Evolutionary conservation across 30 jellyfish, hydroid and myxozoan genomes (phyloP), one percentile per base, ranked within the genome.

Genomic region (Hydractinia echinata): DNA sequence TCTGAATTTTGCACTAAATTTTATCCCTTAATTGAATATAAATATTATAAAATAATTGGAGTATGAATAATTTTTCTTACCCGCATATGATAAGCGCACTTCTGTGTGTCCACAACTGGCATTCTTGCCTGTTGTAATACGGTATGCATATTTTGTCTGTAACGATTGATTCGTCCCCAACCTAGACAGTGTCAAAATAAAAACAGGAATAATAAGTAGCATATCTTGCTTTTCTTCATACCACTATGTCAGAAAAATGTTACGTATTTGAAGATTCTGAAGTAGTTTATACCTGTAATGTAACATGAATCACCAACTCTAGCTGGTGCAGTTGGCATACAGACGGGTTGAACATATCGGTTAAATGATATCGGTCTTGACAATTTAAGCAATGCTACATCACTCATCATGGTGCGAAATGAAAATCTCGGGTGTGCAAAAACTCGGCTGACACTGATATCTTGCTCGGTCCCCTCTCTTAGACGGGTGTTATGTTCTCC

Each of bases 261-360:
- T 30, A 30, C 2, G 44, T 30, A 30, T 30, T 30, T 30, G 44
- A 30, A 30, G 44, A 30, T 30, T 30, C 44, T 30, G 2, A 13
- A 11, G 51, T 13, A 0, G 1, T 48, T 10, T 58, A 20, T 9
- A 71, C 81, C 81, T 30, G 81, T 71, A 0, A 71, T 71, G 81
- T 71, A 71, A 71, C 81, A 71, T 19, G 11, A 8, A 19, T 71
- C 18, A 19, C 66, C 81, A n/a, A 8, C 81, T 71, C 13, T 71
- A 7, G 66, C 67, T 71, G 81, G 60, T 30, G 68, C 55, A 7
- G 39, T 52, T 19, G 81, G 81, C 61, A 71, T 20, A 19, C 81
- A 71, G 67, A 71, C 51, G 8, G 81, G 81, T 71, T 71, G 68
- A 52, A 71, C 81, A 71, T 30, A 30, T n/a, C 1, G 68, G 67